Evolutionary conservation across 2,113 vertebrate genomes (phyloP), one percentile per base, ranked within the genome.

Genomic region (Parus major): DNA sequence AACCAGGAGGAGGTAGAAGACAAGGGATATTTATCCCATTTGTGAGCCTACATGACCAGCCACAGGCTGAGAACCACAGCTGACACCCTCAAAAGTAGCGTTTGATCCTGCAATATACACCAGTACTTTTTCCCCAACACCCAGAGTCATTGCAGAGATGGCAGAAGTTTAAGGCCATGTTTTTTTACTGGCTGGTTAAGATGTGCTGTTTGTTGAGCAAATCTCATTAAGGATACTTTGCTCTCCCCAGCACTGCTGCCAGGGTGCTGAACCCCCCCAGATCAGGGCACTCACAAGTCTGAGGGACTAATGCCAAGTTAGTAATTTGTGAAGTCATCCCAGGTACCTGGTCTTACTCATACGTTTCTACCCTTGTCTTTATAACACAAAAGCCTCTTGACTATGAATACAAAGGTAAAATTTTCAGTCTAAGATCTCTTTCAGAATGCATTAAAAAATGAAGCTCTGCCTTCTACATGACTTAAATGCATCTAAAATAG

Each of bases 401-500:
- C 46, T 52, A 12, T 49, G 36, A 85, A 49, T 21, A 69, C 1
- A 0, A 31, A 82, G 79, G 35, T 50, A 33, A 73, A 53, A 65
- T 82, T 84, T 93, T 91, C 82, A 80, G 35, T 13, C 18, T 33
- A 59, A 70, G 33, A 52, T 15, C 31, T 90, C 46, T 72, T 87
- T 65, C 70, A 73, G 46, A 36, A 47, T 53, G 29, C 59, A 39
- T 88, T 66, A 44, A 78, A 88, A 88, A 86, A 73, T 83, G 52
- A 78, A 86, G 10, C 42, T 81, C 47, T 83, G 55, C 42, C 83
- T 93, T 94, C 82, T 52, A 33, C 64, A 44, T 81, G 64, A 64
- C 56, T 46, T 55, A 84, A 75, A 59, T 57, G 33, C 52, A 44
- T 28, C 64, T 78, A 19, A 86, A 88, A 81, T 13, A 92, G 64